Evolutionary conservation across 2,113 vertebrate species (phyloP), one percentile per base, ranked within the genome.

Genomic region (Corydoras maculifer): DNA sequence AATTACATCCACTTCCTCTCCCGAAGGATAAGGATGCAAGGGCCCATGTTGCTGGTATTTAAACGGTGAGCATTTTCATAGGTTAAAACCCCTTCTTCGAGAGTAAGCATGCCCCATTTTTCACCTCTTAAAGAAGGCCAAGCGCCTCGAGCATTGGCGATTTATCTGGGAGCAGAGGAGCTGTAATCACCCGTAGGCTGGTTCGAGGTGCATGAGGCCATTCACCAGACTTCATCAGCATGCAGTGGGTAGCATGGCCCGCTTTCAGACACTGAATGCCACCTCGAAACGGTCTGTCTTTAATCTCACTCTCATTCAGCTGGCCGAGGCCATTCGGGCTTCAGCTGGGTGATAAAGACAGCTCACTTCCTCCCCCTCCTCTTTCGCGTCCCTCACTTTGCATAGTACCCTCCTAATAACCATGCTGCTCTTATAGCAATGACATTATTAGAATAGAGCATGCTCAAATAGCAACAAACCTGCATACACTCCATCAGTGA

Each of bases 261-360:
- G 85, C 91, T 87, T 90, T 88, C 83, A 86, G 88, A 90, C 89
- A 91, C 90, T 96, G 93, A 94, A 96, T 93, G 90, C 91, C 90
- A 89, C 91, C 91, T 91, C 88, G 90, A 86, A 84, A 85, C 71
- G 81, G 80, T 69, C 88, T 90, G 89, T 86, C 91, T 94, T 93
- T 94, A 93, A 94, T 94, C 92, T 92, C 90, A 82, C 88, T 87
- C 87, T 88, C 87, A 90, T 93, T 93, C 91, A 92, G 92, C 89
- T 88, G 86, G 87, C 80, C 85, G 76, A 88, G 87, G 90, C 85
- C 84, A 87, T 82, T 85, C 87, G 88, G 87, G 72, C 65, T 91
- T 92, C 92, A 93, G 91, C 91, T 93, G 91, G 88, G 90, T 87
- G 86, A 93, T 93, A 93, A 93, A 93, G 91, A 90, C 86, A 86